Base-by-base conservation (phyloP, 2,888 invertebrate species). In the Epinotia ramella region DNA sequence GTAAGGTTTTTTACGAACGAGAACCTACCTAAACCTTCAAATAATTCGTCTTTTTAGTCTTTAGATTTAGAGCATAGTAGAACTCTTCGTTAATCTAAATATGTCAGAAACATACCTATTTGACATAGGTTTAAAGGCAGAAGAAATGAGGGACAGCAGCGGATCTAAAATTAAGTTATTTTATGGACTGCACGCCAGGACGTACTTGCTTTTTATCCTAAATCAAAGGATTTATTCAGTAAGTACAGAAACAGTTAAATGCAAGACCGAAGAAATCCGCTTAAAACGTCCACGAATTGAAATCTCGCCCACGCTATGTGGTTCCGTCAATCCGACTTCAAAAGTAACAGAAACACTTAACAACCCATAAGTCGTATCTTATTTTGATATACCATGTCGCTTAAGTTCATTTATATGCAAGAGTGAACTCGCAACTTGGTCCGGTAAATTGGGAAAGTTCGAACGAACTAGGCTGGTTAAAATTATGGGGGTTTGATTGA, bases 401-500 rank as follows among this genome's bases (percentile, higher is more conserved):
- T 49, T 62, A 70, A n/a, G 62, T 20, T 49, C 24, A 49, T 62
- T 11, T 24, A 4, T 6, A 3, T 11, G 1, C 16, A 49, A 49
- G 11, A 46, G 6, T 11, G n/a, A 69, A 60, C 28, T n/a, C n/a
- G 20, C 40, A 68, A 68, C 49, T 62, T 24, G 6, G 62, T 60
- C 74, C 69, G n/a, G 46, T 20, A 69, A 69, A 74, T 74, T 74
- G 69, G 24, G 7, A 57, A 74, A 69, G 63, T 74, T 74, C 33
- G 12, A 24, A 64, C 65, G 56, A 67, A 57, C 13, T 5, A 40
- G 16, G 3, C 63, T 20, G 60, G 70, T 46, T 70, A n/a, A 62
- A 70, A 70, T 70, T 33, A 57, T 59, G 40, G 66, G 66, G 67
- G 20, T 46, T 68, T 59, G 70, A 70, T 70, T 70, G 62, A 70